Evolutionary conservation across 2,113 vertebrate species (phyloP), one percentile per base, ranked within the genome.

Genomic region (Embiotoca jacksoni): DNA sequence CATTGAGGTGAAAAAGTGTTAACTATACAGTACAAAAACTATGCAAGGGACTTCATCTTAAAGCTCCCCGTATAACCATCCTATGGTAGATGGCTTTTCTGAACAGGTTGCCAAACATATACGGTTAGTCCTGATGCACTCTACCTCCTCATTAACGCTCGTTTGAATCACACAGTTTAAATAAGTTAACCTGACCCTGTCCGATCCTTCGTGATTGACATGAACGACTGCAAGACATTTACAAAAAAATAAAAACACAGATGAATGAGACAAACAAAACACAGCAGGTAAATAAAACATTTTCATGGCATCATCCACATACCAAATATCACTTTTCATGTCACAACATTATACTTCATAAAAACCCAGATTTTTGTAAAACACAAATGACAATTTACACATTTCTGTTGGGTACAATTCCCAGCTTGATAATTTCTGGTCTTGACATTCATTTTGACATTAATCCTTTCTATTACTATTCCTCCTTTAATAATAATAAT

Each of bases 21-120:
- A 80, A 80, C 49, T 82, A 75, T 83, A 89, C 84, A 86, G 80
- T 82, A 85, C 62, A 90, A 86, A 23, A 90, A 85, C 64, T 71
- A 79, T 7, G 67, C 35, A 68, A 35, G 37, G 55, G 50, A 63
- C 68, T 78, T 79, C 16, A 81, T 56, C 39, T 35, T 62, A 31
- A 55, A 78, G 71, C 56, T 61, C 58, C 62, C 64, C 31, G 30
- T 47, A 16, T 59, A 5, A 65, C 39, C 70, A 66, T 56, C 76
- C 54, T 16, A 58, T n/a, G 2, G 65, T 50, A n/a, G 16, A 65
- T 3, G 1, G 10, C 7, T 30, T 53, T 32, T 71, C 59, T 16
- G 11, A 68, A 60, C 62, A 68, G 14, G 39, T 52, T 58, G 44
- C 67, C 33, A 72, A 66, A 76, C 71, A 37, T 55, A 57, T 72